Percentiles rank a stretch among this genome's conserved stretches.
phyloP scores from a whole-genome alignment of 2,797 vertebrate genomes.

The Callimico goeldii region DNA sequence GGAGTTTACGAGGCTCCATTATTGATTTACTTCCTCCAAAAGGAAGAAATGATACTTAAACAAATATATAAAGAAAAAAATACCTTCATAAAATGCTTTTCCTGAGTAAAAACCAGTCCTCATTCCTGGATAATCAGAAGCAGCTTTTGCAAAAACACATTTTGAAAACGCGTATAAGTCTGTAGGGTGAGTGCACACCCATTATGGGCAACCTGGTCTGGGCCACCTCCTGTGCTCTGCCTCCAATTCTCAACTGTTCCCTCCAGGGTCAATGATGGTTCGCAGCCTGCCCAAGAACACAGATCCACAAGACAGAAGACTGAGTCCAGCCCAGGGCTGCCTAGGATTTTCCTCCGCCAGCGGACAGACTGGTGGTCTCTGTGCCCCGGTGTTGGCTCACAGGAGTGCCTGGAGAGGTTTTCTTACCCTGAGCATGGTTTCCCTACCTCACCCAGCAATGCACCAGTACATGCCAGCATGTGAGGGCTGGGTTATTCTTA shows the following conservation, averaged over 20 bases:
- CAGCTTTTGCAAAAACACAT: background rate
- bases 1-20: background rate
- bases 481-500: background rate
- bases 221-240: background rate
- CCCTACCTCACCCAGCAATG: background rate
- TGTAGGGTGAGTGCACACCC: background rate
- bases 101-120: background rate
- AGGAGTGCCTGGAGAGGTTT: background rate
- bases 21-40: background rate
- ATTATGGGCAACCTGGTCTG: background rate
- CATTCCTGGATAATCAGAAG: background rate
- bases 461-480: too few species aligned
- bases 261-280: background rate
- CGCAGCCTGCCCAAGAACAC: background rate
- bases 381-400: background rate
- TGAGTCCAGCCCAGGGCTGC: background rate
- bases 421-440: background rate
- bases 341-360: too few species aligned
- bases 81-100: background rate
- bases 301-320: background rate
- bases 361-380: background rate
- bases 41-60: background rate
- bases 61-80: background rate
- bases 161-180: background rate
- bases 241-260: background rate